Evolutionary conservation across 2,888 invertebrate species (phyloP), one percentile per base, ranked within the genome.

Genomic region (Noctuana brunneofusca): DNA sequence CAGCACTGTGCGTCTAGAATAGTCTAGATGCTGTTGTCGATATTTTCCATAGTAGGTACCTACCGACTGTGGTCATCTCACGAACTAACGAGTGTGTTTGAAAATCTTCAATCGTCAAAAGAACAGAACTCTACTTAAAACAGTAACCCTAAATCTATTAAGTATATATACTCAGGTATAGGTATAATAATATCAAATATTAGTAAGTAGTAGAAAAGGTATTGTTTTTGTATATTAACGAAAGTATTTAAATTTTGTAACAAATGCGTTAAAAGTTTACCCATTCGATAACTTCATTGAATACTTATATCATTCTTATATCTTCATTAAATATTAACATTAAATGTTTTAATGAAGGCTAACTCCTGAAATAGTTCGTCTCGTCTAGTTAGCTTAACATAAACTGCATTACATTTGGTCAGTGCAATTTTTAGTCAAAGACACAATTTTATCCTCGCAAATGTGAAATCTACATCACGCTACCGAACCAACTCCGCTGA

Each of bases 401-500:
- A 8, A 41, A 16, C 9, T 41, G 0, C 16, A 16, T 41, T 41
- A 16, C 3, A 38, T 38, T 38, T 41, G 41, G 16, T 41, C 41
- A 18, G 4, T 22, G 22, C 22, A 46, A 46, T 22, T 22, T n/a
- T 46, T n/a, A 22, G 46, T 3, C 46, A 1, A 22, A 46, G 22
- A 46, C 2, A 46, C 18, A 20, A 24, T 22, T 22, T 24, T 12
- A 49, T 5, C 5, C 24, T 49, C 46, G n/a, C 22, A 22, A 22
- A 49, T 14, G 4, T 32, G 27, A 49, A 49, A 35, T 32, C 22
- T 27, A 11, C 32, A 22, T 32, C 20, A n/a, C 52, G 11, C 53
- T 32, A 35, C 30, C 46, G 27, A 50, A 41, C 35, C 18, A 41
- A 41, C 41, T 50, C 41, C 0, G 5, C 71, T 68, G 79, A 77